These are phyloP conservation scores for Dynastes hyllus DNA, from an alignment of 2,888 invertebrate species.

Conservation along the genomic window DNA sequence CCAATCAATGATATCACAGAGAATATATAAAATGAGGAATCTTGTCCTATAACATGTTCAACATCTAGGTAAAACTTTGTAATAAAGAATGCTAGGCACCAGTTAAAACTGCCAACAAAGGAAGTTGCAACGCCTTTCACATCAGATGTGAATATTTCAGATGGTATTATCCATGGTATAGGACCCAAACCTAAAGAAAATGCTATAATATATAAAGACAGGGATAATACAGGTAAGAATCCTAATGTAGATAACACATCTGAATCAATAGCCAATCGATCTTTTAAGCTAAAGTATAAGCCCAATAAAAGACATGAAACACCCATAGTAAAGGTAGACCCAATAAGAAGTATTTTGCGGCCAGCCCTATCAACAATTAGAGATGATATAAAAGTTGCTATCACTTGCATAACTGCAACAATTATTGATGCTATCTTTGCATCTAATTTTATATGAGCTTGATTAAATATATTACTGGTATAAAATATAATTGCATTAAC, in stretches of 20 bases:
- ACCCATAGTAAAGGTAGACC: constrained; percentile 82
- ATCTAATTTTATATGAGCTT: constrained; percentile 76
- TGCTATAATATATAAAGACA: constrained; percentile 84
- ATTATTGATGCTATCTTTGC: constrained; percentile 80
- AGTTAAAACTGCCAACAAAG: constrained; percentile 86
- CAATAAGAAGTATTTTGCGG: constrained; percentile 82
- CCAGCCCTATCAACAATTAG: constrained; percentile 87
- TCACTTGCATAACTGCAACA: constrained; percentile 86
- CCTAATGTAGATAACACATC: constrained; percentile 74
- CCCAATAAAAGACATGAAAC: constrained; percentile 81
- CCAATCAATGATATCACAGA: constrained; percentile 78
- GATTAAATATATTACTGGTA: constrained; percentile 80
- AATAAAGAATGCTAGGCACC: constrained; percentile 85
- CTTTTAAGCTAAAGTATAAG: constrained; percentile 77
- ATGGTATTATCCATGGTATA: constrained; percentile 89
- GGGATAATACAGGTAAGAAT: constrained; percentile 83
- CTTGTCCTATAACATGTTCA: constrained; percentile 74
- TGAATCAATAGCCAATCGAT: constrained; percentile 64
- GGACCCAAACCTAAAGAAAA: constrained; percentile 91
- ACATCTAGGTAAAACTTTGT: constrained; percentile 81
- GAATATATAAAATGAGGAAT: constrained; percentile 84
- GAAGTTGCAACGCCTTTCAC: constrained; percentile 85
- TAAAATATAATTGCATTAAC: constrained; percentile 90
- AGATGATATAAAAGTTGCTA: constrained; percentile 83
- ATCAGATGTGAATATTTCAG: constrained; percentile 86